Conservation (phyloP, 2,888 invertebrate genomes). For the Pegoplata infirma region DNA sequence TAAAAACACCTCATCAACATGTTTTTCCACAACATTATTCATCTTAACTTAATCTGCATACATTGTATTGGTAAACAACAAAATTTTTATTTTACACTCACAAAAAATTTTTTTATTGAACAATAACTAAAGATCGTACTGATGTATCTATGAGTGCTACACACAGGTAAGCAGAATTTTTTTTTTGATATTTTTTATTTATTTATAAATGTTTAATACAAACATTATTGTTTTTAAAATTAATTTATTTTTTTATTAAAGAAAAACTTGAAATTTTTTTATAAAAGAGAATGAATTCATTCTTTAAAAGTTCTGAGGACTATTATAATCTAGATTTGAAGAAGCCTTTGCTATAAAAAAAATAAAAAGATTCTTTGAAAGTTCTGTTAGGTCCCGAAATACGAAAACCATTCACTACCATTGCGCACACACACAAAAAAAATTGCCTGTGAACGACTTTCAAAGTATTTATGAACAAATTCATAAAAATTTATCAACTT, state of each 20-base stretch:
- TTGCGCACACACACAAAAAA: too few relatives aligned
- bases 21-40: not conserved
- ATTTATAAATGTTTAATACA: constrained; percentile 49
- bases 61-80: not conserved
- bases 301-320: too few relatives aligned
- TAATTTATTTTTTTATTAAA: constrained; percentile 9
- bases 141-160: constrained; percentile 77
- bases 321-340: too few relatives aligned
- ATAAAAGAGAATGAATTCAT: too few relatives aligned
- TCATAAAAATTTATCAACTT: too few relatives aligned
- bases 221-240: constrained; percentile 11
- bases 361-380: too few relatives aligned
- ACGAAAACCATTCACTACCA: too few relatives aligned
- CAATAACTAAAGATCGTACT: constrained; percentile 75
- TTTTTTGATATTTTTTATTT: constrained; percentile 41
- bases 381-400: too few relatives aligned
- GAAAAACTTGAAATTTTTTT: constrained; percentile 9
- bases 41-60: not conserved
- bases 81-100: constrained; percentile 3
- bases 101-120: constrained; percentile 36
- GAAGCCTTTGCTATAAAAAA: too few relatives aligned
- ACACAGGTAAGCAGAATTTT: constrained; percentile 77
- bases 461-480: too few relatives aligned
- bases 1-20: not conserved
- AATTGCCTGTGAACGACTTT: too few relatives aligned